These are phyloP conservation scores for Salvelinus sp. DNA, from an alignment of 2,113 vertebrate genomes.

Conservation along the genomic window DNA sequence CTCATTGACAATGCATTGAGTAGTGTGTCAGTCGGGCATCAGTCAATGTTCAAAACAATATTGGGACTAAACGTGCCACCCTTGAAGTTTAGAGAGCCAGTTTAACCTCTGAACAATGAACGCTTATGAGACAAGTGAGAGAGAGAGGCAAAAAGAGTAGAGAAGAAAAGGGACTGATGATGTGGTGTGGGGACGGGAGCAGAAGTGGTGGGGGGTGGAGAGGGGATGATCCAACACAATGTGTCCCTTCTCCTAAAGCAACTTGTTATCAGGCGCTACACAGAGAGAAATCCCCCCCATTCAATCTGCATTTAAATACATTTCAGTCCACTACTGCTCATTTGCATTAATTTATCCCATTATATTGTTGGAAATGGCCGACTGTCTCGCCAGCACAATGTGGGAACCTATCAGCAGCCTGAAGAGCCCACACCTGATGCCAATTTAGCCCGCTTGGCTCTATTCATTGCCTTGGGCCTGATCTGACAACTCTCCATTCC, in stretches of 20 bases:
- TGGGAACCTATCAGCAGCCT: constrained; percentile 86
- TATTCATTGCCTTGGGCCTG: constrained; percentile 83
- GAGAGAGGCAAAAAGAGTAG: constrained; percentile 69
- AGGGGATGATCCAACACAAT: constrained; percentile 95
- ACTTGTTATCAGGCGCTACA: constrained; percentile 98
- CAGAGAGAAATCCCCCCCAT: constrained; percentile 78
- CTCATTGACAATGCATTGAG: no score
- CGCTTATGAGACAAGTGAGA: constrained; percentile 95
- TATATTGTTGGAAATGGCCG: constrained; percentile 94
- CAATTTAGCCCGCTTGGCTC: constrained; percentile 88
- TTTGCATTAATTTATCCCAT: constrained; percentile 99
- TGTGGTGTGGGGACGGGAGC: constrained; percentile 83
- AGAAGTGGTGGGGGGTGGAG: constrained; percentile 67
- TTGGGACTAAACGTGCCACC: no score
- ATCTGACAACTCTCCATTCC: constrained; percentile 81
- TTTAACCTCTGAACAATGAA: constrained; percentile 97
- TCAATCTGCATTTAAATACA: constrained; percentile 99
- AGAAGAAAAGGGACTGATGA: constrained; percentile 60
- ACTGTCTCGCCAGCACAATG: constrained; percentile 96
- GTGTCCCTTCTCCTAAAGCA: constrained; percentile 94
- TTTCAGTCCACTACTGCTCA: constrained; percentile 93
- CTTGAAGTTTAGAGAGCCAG: constrained; percentile 85
- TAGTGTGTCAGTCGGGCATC: no score
- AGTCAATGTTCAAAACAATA: no score
- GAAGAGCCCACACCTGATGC: constrained; percentile 92